Evolutionary conservation across 1,140 invertebrate genomes (phyloP).

Genomic region (Bombus breviceps): DNA sequence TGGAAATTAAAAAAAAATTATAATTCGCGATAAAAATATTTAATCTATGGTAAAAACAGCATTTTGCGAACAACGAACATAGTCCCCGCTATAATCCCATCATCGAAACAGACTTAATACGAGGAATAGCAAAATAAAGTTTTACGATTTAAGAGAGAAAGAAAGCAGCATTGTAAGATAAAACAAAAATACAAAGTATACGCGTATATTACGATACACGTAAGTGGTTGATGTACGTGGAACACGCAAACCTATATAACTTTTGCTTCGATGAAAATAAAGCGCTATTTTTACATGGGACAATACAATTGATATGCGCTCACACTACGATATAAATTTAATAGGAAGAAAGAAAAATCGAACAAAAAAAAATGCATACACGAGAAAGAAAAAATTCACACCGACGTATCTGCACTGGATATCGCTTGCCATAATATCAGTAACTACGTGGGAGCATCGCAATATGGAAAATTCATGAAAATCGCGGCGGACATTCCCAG

Average conservation of each 20-base stretch:
- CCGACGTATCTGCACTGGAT: background rate
- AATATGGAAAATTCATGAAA: constrained; percentile 51
- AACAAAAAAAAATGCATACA: too few species aligned
- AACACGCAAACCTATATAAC: background rate
- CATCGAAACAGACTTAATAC: background rate
- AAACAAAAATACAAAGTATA: background rate
- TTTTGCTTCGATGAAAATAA: constrained; percentile 4
- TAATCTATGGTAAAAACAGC: background rate
- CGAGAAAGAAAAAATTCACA: background rate
- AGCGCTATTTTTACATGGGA: constrained; percentile 17
- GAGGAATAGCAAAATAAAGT: background rate
- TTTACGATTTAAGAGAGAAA: constrained; percentile 1
- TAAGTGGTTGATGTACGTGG: background rate
- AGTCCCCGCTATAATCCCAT: background rate
- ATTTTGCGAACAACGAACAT: background rate
- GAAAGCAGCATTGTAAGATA: too few species aligned
- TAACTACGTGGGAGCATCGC: constrained; percentile 37
- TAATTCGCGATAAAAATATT: background rate
- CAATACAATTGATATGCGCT: background rate
- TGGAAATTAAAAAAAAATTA: too few species aligned
- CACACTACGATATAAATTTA: constrained; percentile 26
- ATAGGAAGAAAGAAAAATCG: background rate
- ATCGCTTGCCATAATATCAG: constrained; percentile 45
- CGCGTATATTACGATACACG: background rate
- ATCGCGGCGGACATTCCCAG: constrained; percentile 8